Conservation (phyloP, 2,113 vertebrate genomes). For the Microcebus jonahi region DNA sequence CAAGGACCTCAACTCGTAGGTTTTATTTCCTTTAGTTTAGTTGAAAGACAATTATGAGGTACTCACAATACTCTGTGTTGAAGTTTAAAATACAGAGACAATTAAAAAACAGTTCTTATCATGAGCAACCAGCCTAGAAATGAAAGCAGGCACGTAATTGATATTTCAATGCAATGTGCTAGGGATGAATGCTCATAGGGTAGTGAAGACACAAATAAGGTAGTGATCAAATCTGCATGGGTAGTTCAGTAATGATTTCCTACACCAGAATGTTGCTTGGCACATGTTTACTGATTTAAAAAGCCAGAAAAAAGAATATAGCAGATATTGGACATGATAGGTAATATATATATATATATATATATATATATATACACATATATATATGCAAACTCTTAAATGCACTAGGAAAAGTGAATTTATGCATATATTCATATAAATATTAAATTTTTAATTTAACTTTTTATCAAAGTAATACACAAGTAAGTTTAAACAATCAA, state of each 20-base stretch:
- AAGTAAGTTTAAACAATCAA: constrained; percentile 24
- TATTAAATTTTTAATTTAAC: constrained; percentile 25
- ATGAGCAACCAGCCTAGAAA: not conserved
- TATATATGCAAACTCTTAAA: not conserved
- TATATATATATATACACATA: no score
- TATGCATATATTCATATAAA: not conserved
- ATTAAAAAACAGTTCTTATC: not conserved
- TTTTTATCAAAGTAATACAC: not conserved
- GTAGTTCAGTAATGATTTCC: not conserved
- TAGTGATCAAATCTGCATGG: not conserved
- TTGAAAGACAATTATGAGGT: not conserved
- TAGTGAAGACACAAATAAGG: not conserved
- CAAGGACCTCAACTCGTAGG: not conserved
- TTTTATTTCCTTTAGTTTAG: not conserved
- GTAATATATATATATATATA: no score
- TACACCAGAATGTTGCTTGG: not conserved
- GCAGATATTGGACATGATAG: not conserved
- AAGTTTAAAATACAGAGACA: not conserved
- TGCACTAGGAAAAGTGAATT: not conserved
- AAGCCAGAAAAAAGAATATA: not conserved
- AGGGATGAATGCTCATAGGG: not conserved
- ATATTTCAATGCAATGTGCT: not conserved
- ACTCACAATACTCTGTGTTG: not conserved
- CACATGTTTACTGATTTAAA: not conserved
- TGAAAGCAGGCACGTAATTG: not conserved